These are phyloP conservation scores for Metacarcinus magister DNA, from an alignment of 2,888 invertebrate genomes.

Conservation along the genomic window DNA sequence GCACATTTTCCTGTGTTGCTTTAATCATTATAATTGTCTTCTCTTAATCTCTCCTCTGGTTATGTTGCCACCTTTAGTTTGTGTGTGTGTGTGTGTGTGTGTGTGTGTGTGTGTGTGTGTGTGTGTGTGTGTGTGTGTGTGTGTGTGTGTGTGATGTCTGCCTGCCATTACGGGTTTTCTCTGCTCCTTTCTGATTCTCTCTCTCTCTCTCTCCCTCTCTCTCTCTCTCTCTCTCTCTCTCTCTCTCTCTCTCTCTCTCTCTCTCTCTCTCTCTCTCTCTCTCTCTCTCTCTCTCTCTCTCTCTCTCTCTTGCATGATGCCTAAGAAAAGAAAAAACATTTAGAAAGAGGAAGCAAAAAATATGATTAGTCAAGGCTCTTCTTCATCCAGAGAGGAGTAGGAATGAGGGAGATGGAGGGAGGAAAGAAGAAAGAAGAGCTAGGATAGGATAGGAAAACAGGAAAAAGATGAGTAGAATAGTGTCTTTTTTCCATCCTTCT, in stretches of 20 bases:
- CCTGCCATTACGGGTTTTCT: background rate
- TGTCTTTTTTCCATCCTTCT: background rate
- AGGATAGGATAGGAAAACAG: background rate
- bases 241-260: conserved; percentile 26
- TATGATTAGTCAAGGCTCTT: background rate
- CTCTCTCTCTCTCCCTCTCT: conserved; percentile 39
- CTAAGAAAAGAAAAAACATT: too few species aligned
- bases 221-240: conserved; percentile 38
- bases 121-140: too few species aligned
- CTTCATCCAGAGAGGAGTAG: background rate
- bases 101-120: too few species aligned
- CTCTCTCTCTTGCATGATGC: too few species aligned
- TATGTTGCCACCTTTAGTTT: too few species aligned
- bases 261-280: background rate
- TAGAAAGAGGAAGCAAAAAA: background rate
- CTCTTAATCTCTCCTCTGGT: background rate
- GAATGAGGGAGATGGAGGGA: background rate
- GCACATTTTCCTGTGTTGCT: background rate
- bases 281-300: background rate
- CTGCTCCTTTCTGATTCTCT: background rate
- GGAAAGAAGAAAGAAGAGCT: background rate
- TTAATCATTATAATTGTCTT: background rate
- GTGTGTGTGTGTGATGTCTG: too few species aligned
- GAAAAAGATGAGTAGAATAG: background rate
- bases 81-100: too few species aligned